These are phyloP conservation scores for Albula glossodonta DNA, from an alignment of 2,113 vertebrate genomes.

Conservation along the genomic window DNA sequence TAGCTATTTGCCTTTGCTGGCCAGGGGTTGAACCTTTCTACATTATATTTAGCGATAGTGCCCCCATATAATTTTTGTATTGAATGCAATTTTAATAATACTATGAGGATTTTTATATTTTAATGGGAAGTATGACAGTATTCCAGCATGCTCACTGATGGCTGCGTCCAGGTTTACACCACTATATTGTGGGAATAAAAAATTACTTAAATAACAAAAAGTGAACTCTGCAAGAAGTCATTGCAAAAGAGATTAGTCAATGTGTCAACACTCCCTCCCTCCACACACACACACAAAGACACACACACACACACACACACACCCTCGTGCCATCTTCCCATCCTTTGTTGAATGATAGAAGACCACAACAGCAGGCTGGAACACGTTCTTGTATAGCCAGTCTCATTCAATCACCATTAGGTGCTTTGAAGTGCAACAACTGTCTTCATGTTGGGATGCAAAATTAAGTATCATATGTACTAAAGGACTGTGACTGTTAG, in stretches of 20 bases:
- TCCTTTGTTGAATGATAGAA: conserved; percentile 52
- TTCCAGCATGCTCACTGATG: no score
- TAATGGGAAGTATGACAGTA: no score
- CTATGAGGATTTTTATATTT: no score
- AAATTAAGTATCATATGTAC: conserved; percentile 43
- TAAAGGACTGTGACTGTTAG: background rate
- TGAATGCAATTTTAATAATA: no score
- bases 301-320: conserved; percentile 11
- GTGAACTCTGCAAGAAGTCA: background rate
- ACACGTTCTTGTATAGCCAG: conserved; percentile 54
- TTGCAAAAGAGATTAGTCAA: background rate
- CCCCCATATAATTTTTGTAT: no score
- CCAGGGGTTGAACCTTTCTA: no score
- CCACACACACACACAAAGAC: background rate
- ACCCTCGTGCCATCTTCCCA: conserved; percentile 35
- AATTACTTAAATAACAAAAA: background rate
- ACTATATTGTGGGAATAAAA: background rate
- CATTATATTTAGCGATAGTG: no score
- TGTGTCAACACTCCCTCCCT: background rate
- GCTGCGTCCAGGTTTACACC: no score
- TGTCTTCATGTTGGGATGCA: conserved; percentile 46
- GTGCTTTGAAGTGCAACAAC: conserved; percentile 62
- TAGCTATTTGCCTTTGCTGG: no score
- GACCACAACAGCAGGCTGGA: conserved; percentile 55
- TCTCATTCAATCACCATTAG: conserved; percentile 57